Conservation (phyloP, 2,888 invertebrate species). For the Dicycla oo region DNA sequence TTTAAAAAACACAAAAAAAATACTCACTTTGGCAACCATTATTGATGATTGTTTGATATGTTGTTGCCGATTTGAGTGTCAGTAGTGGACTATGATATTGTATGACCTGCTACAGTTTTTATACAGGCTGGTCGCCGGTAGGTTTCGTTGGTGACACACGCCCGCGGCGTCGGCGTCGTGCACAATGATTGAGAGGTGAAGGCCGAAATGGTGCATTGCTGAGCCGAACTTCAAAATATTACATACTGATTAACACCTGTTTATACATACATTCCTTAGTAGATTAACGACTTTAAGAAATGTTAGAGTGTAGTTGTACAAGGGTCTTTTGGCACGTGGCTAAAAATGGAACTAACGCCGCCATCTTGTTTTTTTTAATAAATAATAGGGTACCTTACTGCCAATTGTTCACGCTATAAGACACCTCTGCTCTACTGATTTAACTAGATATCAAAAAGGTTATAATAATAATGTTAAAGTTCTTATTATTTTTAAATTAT, state of each 20-base stretch:
- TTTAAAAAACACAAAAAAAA: no score
- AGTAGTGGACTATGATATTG: conserved; percentile 75
- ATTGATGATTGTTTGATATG: conserved; percentile 30
- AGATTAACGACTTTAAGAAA: background rate
- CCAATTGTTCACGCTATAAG: no score
- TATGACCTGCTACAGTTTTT: conserved; percentile 76
- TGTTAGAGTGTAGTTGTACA: background rate
- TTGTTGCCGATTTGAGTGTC: conserved; percentile 76
- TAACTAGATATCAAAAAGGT: no score
- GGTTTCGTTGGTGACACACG: conserved; percentile 44
- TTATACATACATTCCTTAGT: no score
- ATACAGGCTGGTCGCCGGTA: conserved; percentile 70
- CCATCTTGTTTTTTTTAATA: background rate
- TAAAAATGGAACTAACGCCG: background rate
- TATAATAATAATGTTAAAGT: no score
- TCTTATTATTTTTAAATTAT: no score
- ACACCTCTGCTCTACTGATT: no score
- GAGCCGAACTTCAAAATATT: conserved; percentile 18
- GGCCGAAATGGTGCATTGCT: conserved; percentile 38
- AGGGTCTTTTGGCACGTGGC: background rate
- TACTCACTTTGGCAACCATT: conserved; percentile 83
- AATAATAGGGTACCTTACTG: no score
- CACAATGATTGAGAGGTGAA: conserved; percentile 57
- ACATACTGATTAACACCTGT: conserved; percentile 23
- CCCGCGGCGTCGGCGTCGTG: conserved; percentile 40